Base-by-base conservation (phyloP, 1,140 invertebrate species). In the Mercenaria mercenaria region DNA sequence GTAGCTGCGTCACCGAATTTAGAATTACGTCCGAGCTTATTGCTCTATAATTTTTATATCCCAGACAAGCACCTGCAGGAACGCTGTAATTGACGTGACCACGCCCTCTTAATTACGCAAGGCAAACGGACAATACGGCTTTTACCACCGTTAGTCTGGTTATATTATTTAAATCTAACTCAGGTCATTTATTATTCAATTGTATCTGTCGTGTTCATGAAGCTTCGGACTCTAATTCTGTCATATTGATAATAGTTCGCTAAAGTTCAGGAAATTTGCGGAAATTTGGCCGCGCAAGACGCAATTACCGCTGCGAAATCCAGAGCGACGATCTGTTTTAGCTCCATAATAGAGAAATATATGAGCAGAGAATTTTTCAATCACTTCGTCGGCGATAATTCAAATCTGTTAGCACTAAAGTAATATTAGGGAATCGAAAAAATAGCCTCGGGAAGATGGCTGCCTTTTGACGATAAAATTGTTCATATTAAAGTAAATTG, bases 401-500 rank as follows among this genome's bases (percentile, higher is more conserved):
- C 32, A 79, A 79, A 79, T 79, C 59, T 76, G 85, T 76, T 87
- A 79, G 50, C 74, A 47, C 72, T 87, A 50, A 76, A 76, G 85
- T 32, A 47, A 87, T 87, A 87, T 87, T 39, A 76, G 41, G 34
- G 76, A 87, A 76, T 79, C 85, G 72, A 47, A 87, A 87, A 87
- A 87, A 87, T 87, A 87, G 85, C 85, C 85, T 3, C 34, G 3
- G 72, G 85, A 6, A 29, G 32, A 0, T 26, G 69, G 26, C 85
- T 77, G 85, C 47, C 85, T 87, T 87, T 87, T 87, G 76, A 76
- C 85, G 85, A 77, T 87, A 79, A 87, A 87, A 87, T 79, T 77
- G 72, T 77, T 67, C 85, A 76, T 77, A 87, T 87, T 79, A 87
- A 79, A 69, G 85, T 87, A 87, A 87, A 87, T 87, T 87, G 85